Base-by-base conservation (phyloP, 1,140 invertebrate species). In the Drosophila oshimai region DNA sequence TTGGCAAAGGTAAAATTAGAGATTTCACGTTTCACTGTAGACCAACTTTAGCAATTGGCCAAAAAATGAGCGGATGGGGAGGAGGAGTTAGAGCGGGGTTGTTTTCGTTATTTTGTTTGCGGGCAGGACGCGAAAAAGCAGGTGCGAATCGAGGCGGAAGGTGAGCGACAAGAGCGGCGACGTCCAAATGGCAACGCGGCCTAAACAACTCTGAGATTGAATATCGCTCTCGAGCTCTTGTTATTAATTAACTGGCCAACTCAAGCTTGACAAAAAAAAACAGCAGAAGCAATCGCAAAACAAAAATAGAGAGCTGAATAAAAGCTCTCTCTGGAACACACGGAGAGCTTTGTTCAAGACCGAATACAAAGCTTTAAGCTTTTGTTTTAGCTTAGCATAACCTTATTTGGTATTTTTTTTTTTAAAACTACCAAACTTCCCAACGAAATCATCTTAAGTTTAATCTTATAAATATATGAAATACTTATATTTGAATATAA, bases 211-310 rank as follows among this genome's bases (percentile, higher is more conserved):
- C 73, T 87, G 81, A 62, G 58, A 22, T 76, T 51, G 41, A 57
- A 73, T 50, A 70, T 49, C 60, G 41, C 72, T 80, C 57, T 29
- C 58, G 17, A 60, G 68, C 73, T 73, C 62, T 77, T 77, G 69
- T 81, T 87, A 87, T 81, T 87, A 81, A 87, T 87, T 87, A 87
- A 77, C 72, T 69, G 62, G 73, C 81, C 81, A 87, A 87, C 61
- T 87, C 81, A 58, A 77, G 81, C 81, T 77, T 87, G 69, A 67
- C 81, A 76, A 80, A 60, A 49, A 12, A 51, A 37, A 74, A 37
- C 12, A 22, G 24, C 37, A 31, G 57, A 31, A 33, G 45, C 36
- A 34, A 37, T 36, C 41, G 45, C 13, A 41, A 53, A 76, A 33
- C 44, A 31, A 26, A 36, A 45, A 41, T 20, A 41, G 28, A 69